A percentile compares a stretch with the other conserved stretches of the same genome.
Conservation (phyloP, 2,888 invertebrate species). For the Gymnosoma rotundatum region DNA sequence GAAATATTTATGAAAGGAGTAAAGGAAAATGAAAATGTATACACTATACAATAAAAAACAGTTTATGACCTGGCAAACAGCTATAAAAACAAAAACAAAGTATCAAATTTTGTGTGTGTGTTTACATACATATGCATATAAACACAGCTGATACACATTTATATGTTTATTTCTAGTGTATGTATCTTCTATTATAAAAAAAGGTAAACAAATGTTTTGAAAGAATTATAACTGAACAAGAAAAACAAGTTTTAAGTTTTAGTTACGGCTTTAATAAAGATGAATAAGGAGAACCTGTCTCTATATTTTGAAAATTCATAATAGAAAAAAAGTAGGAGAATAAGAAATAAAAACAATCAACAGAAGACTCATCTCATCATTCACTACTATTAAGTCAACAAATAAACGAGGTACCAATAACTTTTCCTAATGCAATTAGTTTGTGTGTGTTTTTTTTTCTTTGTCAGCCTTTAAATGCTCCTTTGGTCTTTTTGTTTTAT, state of each 20-base stretch:
- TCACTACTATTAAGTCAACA: not conserved
- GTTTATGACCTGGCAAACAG: constrained; percentile 36
- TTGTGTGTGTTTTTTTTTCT: not conserved
- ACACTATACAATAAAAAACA: constrained; percentile 23
- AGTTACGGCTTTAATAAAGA: constrained; percentile 17
- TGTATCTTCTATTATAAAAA: not conserved
- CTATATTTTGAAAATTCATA: constrained; percentile 44
- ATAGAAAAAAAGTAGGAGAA: constrained; percentile 22
- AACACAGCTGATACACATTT: constrained; percentile 47
- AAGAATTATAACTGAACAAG: constrained; percentile 47
- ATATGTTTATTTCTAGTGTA: not conserved
- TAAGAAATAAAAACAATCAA: not conserved
- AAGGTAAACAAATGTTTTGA: constrained; percentile 42
- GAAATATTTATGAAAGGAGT: constrained; percentile 30
- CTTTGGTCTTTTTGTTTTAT: not conserved
- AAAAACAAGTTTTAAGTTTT: constrained; percentile 45
- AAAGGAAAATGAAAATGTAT: not conserved
- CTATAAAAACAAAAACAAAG: constrained; percentile 25
- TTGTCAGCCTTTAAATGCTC: not conserved
- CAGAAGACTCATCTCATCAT: not conserved
- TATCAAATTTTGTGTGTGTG: constrained; percentile 5
- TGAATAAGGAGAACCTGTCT: constrained; percentile 52
- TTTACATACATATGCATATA: constrained; percentile 1
- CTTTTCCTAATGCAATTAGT: not conserved
- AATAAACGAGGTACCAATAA: constrained; percentile 12